phyloP scores from a whole-genome alignment of 1,140 invertebrate species.

The Oppia nitens region DNA sequence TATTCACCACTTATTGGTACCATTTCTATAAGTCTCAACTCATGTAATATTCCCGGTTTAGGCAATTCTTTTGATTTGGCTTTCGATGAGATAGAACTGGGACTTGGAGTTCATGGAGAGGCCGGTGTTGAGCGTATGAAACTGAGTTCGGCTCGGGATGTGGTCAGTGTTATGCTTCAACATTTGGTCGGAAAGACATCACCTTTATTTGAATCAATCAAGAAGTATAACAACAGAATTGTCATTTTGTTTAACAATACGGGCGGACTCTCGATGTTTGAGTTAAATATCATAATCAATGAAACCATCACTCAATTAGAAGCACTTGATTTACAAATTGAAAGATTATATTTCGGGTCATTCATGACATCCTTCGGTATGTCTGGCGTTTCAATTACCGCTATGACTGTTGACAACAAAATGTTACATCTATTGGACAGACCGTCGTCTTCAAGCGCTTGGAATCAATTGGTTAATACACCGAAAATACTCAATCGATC shows the following conservation, averaged over 20 bases:
- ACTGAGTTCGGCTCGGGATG: conserved; percentile 33
- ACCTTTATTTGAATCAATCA: conserved; percentile 32
- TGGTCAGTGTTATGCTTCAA: conserved; percentile 32
- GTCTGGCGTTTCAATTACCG: conserved; percentile 53
- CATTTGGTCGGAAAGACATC: conserved; percentile 31
- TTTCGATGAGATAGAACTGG: conserved; percentile 54
- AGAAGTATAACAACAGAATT: conserved; percentile 29
- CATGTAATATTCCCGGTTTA: conserved; percentile 51
- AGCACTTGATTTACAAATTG: conserved; percentile 22
- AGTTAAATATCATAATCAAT: conserved; percentile 51
- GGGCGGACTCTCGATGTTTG: conserved; percentile 53
- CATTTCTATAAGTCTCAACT: conserved; percentile 47
- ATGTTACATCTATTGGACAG: conserved; percentile 36
- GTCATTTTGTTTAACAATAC: conserved; percentile 60
- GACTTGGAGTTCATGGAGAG: conserved; percentile 68
- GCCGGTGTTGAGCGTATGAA: conserved; percentile 53
- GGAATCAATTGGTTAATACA: background rate
- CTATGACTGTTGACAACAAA: conserved; percentile 36
- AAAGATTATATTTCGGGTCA: conserved; percentile 47
- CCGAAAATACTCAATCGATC: conserved; percentile 23
- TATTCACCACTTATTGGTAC: conserved; percentile 40
- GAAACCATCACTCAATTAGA: conserved; percentile 44
- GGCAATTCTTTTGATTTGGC: conserved; percentile 45
- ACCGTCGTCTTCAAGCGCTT: conserved; percentile 2
- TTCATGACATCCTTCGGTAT: conserved; percentile 66